These are phyloP conservation scores for Pseudomyrmex cubaensis DNA, from an alignment of 1,140 invertebrate genomes.

Conservation along the genomic window DNA sequence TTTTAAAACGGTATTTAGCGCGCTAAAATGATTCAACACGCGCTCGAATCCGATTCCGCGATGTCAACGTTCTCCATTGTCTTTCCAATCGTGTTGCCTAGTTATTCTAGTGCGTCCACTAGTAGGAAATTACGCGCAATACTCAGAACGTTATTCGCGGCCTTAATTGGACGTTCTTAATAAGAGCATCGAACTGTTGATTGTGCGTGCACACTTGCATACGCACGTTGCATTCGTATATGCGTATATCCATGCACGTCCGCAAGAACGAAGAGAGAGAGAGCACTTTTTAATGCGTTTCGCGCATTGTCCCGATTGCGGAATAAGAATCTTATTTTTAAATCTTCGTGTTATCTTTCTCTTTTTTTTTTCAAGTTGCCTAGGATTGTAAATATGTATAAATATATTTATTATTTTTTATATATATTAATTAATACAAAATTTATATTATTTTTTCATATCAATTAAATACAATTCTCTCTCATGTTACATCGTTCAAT, in stretches of 20 bases:
- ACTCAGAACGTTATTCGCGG: constrained; percentile 4
- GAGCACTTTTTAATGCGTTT: neutral
- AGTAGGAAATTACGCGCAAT: constrained; percentile 28
- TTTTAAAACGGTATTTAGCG: neutral
- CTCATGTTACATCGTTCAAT: no score
- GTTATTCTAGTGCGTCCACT: constrained; percentile 42
- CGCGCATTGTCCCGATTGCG: neutral
- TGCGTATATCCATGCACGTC: neutral
- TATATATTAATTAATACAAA: no score
- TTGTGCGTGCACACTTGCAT: neutral
- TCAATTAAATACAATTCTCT: no score
- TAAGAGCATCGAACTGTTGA: constrained; percentile 43
- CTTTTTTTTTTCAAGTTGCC: no score
- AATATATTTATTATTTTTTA: no score
- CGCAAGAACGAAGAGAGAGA: constrained; percentile 19
- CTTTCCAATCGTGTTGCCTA: neutral
- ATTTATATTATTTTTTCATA: no score
- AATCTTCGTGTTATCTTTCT: no score
- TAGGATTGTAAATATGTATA: no score
- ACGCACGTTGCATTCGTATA: neutral
- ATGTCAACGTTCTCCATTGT: constrained; percentile 43
- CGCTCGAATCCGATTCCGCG: constrained; percentile 22
- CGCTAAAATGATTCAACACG: constrained; percentile 22
- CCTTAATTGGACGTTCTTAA: constrained; percentile 47
- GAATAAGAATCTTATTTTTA: no score